Base-by-base conservation (phyloP, 92 coral and sea anemone species). In the Nematostella vectensis region DNA sequence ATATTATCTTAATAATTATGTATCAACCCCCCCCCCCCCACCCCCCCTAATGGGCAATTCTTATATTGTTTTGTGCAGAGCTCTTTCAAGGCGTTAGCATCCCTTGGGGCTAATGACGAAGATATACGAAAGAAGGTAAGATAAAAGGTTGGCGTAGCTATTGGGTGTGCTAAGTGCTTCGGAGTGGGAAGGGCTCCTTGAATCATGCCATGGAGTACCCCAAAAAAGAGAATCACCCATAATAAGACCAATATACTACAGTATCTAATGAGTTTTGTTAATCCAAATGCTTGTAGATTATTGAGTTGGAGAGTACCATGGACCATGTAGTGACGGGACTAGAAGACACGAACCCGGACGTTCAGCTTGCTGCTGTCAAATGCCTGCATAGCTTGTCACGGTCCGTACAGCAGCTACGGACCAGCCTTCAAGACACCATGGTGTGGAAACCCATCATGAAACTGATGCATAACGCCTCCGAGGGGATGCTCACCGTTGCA, bases 351-450 rank as follows among this genome's bases (percentile, higher is more conserved):
- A 79, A 83, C 44, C 77, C 82, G 13, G 69, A 83, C 51, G 98
- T 91, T 13, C 88, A 83, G 11, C 70, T 91, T 19, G 98, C 98
- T 2, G 98, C 98, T 6, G 98, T 91, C 30, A 88, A 88, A 68
- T 91, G 98, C 65, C 93, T 91, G 26, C 98, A 91, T 58, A 91
- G 98, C 72, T 67, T 91, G 25, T 91, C 96, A 6, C 79, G 98
- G 57, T 91, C 98, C 20, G 98, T 91, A 11, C 98, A 91, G 31
- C 98, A 91, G 62, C 59, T 91, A 47, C 70, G 96, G 47, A 88
- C 96, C 49, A 88, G 94, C 53, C 83, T 88, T 47, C 96, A 88
- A 66, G 96, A 88, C 63, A 88, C 91, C 0, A 85, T 88, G n/a
- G 96, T 88, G 13, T 88, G 96, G 96, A 83, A 88, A 45, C 96